Percentiles rank a stretch among this genome's conserved stretches.
Conservation (phyloP, 2,113 vertebrate species). For the Eira barbara region DNA sequence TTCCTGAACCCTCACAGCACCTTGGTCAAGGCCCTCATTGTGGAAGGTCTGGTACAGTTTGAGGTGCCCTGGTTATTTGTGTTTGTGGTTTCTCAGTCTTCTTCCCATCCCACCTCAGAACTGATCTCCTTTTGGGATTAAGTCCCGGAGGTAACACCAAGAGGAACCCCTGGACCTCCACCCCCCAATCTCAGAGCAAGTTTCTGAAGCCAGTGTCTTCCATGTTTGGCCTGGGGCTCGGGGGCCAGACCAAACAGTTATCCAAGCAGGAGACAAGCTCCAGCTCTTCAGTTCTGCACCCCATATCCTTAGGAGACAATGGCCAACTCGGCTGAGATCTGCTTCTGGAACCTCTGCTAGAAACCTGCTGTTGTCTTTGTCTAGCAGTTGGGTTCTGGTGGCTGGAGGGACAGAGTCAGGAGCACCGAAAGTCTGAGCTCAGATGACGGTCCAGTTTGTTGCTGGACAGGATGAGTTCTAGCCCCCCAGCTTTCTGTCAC, state of each 20-base stretch:
- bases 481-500: neutral
- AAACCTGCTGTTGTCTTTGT: neutral
- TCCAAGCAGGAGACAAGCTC: neutral
- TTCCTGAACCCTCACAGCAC: neutral
- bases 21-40: neutral
- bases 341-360: neutral
- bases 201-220: neutral
- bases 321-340: neutral
- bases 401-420: neutral
- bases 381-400: neutral
- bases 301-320: neutral
- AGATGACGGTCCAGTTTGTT: neutral
- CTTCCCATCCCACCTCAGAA: neutral
- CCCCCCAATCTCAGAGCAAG: neutral
- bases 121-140: neutral
- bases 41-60: neutral
- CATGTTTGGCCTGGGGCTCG: neutral
- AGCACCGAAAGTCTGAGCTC: neutral
- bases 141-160: neutral
- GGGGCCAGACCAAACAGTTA: neutral
- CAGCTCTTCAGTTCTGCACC: neutral
- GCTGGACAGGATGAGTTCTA: neutral
- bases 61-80: neutral
- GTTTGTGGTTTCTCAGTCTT: neutral
- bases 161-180: neutral